These are phyloP conservation scores for Piaya cayana DNA, from an alignment of 2,113 vertebrate species.

Conservation along the genomic window DNA sequence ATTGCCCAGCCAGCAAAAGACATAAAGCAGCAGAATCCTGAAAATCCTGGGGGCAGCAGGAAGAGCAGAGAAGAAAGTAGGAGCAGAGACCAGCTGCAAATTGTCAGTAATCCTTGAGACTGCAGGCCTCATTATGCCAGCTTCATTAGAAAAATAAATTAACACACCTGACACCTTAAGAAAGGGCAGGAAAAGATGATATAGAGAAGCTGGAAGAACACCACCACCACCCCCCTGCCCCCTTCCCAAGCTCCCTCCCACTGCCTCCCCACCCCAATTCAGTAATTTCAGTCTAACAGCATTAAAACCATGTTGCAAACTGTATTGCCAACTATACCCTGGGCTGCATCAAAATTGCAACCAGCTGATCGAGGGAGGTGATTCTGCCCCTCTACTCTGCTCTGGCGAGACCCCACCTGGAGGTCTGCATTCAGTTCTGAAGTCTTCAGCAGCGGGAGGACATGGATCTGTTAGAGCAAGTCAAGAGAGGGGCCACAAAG, in stretches of 20 bases:
- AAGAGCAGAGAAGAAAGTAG: not conserved
- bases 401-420: too few species aligned
- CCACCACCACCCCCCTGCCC: too few species aligned
- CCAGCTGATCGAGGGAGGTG: too few species aligned
- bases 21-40: not conserved
- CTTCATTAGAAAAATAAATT: not conserved
- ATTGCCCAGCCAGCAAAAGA: not conserved
- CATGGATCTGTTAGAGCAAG: too few species aligned
- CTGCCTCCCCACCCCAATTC: not conserved
- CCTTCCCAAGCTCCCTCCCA: too few species aligned
- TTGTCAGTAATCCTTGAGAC: not conserved
- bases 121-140: not conserved
- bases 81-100: not conserved
- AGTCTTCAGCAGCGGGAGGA: too few species aligned
- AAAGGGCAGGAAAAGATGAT: not conserved
- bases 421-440: too few species aligned
- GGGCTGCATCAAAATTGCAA: too few species aligned
- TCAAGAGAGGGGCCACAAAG: too few species aligned
- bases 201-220: not conserved
- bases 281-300: not conserved
- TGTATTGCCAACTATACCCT: too few species aligned
- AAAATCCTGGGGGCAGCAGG: not conserved
- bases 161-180: not conserved
- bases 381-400: too few species aligned
- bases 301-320: not conserved